Percentiles rank a stretch among this genome's conserved stretches.
These are phyloP conservation scores for Argyresthia goedartella DNA, from an alignment of 2,888 invertebrate species.

Conservation along the genomic window DNA sequence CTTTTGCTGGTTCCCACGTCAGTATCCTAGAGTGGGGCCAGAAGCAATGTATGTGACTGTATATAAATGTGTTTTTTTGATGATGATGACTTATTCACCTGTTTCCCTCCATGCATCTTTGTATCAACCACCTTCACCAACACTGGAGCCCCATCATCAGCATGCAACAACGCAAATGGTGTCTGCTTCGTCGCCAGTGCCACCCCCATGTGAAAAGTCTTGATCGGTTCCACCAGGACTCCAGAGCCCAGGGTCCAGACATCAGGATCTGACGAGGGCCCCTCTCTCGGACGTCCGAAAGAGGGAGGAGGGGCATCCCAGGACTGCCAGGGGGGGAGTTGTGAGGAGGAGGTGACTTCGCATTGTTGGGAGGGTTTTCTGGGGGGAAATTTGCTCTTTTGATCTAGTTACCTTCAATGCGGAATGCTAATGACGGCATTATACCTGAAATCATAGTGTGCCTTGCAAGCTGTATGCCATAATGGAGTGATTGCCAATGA, in stretches of 20 bases:
- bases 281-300: too few species aligned
- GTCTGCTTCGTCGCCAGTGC: slow-evolving; percentile 75
- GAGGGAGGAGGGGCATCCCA: too few species aligned
- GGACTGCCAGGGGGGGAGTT: slow-evolving; percentile 23
- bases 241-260: slow-evolving; percentile 44
- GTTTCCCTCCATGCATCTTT: slow-evolving; percentile 54
- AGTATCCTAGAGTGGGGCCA: too few species aligned
- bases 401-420: too few species aligned
- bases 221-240: slow-evolving; percentile 78
- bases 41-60: too few species aligned
- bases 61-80: too few species aligned
- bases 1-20: too few species aligned
- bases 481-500: too few species aligned
- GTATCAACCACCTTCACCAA: slow-evolving; percentile 76
- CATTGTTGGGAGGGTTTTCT: slow-evolving; percentile 38
- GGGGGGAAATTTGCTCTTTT: too few species aligned
- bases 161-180: slow-evolving; percentile 78
- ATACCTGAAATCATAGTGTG: background rate
- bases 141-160: slow-evolving; percentile 75
- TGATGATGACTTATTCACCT: slow-evolving; percentile 29
- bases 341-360: slow-evolving; percentile 54
- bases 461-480: too few species aligned
- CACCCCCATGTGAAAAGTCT: slow-evolving; percentile 78
- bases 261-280: slow-evolving; percentile 17
- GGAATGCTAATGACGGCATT: too few species aligned